These are phyloP conservation scores for Geophilus truncorum DNA, from an alignment of 2,888 invertebrate species.

Conservation along the genomic window DNA sequence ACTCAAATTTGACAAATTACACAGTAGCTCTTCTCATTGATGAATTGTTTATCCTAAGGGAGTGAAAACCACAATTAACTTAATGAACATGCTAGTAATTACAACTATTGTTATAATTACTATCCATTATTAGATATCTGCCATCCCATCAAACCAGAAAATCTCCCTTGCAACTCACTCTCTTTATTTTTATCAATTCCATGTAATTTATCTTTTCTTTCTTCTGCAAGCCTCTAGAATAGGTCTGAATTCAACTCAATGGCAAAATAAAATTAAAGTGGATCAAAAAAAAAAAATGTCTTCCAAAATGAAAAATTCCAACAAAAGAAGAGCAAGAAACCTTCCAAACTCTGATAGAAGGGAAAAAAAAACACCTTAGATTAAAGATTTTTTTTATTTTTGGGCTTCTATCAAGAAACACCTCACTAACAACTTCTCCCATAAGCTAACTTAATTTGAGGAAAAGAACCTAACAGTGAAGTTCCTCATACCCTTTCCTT, in stretches of 20 bases:
- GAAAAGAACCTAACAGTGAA: not conserved
- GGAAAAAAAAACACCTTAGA: not conserved
- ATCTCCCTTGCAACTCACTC: too few relatives aligned
- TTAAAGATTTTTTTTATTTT: not conserved
- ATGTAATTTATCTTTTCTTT: too few relatives aligned
- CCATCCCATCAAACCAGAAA: not conserved
- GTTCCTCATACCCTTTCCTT: not conserved
- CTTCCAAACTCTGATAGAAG: not conserved
- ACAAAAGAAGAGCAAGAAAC: not conserved
- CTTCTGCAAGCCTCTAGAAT: too few relatives aligned
- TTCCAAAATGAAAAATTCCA: conserved; percentile 6
- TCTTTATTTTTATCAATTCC: not conserved
- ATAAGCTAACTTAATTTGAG: not conserved
- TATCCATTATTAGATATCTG: not conserved
- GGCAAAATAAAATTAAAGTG: not conserved
- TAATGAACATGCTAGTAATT: not conserved
- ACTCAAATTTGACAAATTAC: conserved; percentile 1
- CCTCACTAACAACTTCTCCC: not conserved
- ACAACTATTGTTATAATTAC: not conserved
- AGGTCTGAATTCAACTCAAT: not conserved
- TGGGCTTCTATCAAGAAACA: conserved; percentile 10
- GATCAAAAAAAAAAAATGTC: not conserved
- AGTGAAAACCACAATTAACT: conserved; percentile 20
- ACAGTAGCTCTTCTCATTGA: not conserved
- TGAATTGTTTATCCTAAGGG: conserved; percentile 14